Conservation (phyloP, 1,140 invertebrate species). For the Neodiprion virginianus region DNA sequence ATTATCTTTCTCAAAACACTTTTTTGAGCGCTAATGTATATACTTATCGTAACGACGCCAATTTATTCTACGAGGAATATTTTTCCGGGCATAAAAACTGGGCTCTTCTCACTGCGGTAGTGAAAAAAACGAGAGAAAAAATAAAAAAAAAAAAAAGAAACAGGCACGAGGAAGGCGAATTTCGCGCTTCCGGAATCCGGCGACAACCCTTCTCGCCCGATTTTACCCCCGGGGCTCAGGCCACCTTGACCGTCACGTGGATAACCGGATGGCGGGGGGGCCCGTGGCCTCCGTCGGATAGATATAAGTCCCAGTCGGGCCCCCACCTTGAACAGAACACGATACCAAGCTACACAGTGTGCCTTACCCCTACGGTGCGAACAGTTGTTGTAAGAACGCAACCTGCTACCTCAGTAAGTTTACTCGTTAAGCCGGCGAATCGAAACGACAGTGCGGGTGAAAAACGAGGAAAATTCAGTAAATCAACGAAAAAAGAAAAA, state of each 20-base stretch:
- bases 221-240: slow-evolving; percentile 27
- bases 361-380: slow-evolving; percentile 19
- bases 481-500: neutral
- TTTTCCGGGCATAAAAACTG: no score
- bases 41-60: no score
- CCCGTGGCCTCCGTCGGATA: slow-evolving; percentile 45
- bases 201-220: neutral
- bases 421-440: slow-evolving; percentile 22
- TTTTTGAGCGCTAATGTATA: no score
- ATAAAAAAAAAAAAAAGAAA: neutral
- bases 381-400: slow-evolving; percentile 26
- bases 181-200: neutral
- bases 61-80: no score
- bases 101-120: no score
- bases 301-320: slow-evolving; percentile 49
- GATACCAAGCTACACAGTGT: slow-evolving; percentile 30
- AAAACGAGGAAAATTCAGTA: neutral
- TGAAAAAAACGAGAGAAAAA: no score
- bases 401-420: slow-evolving; percentile 31
- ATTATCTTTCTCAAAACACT: no score
- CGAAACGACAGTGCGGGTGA: neutral
- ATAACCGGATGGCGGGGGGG: slow-evolving; percentile 24
- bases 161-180: slow-evolving; percentile 15
- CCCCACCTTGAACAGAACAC: slow-evolving; percentile 48
- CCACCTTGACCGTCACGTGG: slow-evolving; percentile 47